Evolutionary conservation across 2,797 vertebrate species (phyloP).

Genomic region (Spinibarbus caldwelli): DNA sequence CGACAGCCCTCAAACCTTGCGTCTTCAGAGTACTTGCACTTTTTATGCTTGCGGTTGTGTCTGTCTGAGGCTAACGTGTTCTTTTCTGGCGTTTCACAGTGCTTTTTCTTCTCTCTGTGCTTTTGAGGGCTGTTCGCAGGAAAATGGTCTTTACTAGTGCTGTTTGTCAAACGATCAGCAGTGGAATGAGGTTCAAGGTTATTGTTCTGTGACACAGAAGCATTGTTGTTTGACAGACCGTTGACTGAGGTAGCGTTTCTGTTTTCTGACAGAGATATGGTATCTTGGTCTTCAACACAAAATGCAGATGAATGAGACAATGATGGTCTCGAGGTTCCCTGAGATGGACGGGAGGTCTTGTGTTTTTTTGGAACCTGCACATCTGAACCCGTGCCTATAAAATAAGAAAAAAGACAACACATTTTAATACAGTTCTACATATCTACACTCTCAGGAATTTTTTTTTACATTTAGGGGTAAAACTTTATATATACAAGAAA

Average conservation of each 20-base stretch:
- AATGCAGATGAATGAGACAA: slow-evolving; percentile 50
- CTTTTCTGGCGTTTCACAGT: slow-evolving; percentile 66
- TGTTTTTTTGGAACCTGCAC: slow-evolving; percentile 83
- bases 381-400: slow-evolving; percentile 92
- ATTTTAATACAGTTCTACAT: not conserved
- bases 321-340: not conserved
- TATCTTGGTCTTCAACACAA: slow-evolving; percentile 49
- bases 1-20: slow-evolving; percentile 88
- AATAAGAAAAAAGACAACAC: slow-evolving; percentile 1
- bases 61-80: slow-evolving; percentile 42
- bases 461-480: too few species aligned
- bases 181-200: slow-evolving; percentile 6
- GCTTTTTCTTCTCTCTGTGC: slow-evolving; percentile 88
- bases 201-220: slow-evolving; percentile 32
- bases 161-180: slow-evolving; percentile 13
- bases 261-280: slow-evolving; percentile 48
- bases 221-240: slow-evolving; percentile 52
- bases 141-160: slow-evolving; percentile 14
- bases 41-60: slow-evolving; percentile 67
- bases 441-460: not conserved
- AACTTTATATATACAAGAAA: too few species aligned
- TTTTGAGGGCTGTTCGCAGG: slow-evolving; percentile 75
- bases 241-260: slow-evolving; percentile 42
- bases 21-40: slow-evolving; percentile 69
- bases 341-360: slow-evolving; percentile 50